Evolutionary conservation across 1,140 invertebrate genomes (phyloP), one percentile per base, ranked within the genome.

Genomic region (Ceratina japonica): DNA sequence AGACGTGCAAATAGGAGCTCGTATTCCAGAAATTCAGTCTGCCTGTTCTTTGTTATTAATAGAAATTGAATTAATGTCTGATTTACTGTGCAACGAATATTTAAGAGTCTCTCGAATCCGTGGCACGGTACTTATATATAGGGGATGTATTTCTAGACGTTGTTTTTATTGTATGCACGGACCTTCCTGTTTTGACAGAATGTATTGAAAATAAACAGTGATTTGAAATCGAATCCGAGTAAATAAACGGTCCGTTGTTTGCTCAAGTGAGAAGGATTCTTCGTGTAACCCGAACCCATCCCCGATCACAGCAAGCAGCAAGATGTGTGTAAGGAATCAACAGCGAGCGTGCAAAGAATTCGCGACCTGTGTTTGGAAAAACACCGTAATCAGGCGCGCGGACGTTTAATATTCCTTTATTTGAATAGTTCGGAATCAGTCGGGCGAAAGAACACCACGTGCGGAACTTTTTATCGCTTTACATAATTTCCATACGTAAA

Each of bases 221-320:
- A 78, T 78, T 78, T 78, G 75, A 78, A 78, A 78, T 78, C 64
- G 68, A 72, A 63, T 78, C 75, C 58, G 75, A 78, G 18, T 59
- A 78, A 78, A 78, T 78, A 78, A 78, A 78, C 69, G 69, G 52
- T 44, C 31, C n/a, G 75, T 63, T 78, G 75, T 78, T 78, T 78
- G 59, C 22, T 72, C 69, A 24, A 71, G 59, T 58, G 59, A 78
- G 63, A 72, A 71, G 66, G 59, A 71, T 72, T 56, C 75, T 78
- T 72, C 20, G 68, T 72, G 37, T 31, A 37, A 77, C 31, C 37
- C 5, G 49, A 24, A 18, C 37, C 59, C 49, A 71, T 72, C 56
- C 16, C 54, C 52, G 69, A 15, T 44, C 24, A 16, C 44, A 24
- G 15, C 37, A 2, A 1, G 22, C 1, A 31, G 1, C n/a, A 44